phyloP scores from a whole-genome alignment of 1,140 invertebrate species.

The Brachystomella parvula region DNA sequence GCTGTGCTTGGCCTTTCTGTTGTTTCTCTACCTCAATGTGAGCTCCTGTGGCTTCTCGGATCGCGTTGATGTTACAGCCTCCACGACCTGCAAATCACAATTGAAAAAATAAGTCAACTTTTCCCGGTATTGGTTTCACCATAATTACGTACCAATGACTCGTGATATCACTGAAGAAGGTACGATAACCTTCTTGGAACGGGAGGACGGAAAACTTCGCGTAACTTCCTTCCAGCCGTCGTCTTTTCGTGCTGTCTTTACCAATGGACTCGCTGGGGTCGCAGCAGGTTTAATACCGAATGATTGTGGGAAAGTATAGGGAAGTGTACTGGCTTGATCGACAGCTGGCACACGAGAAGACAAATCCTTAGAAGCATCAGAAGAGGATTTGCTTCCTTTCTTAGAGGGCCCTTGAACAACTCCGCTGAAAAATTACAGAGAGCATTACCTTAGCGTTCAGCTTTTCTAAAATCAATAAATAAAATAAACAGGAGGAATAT shows the following conservation, averaged over 20 bases:
- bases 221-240: constrained; percentile 97
- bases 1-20: constrained; percentile 69
- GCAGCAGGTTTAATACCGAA: neutral
- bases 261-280: neutral
- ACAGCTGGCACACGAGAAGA: too few species aligned
- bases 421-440: too few species aligned
- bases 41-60: constrained; percentile 84
- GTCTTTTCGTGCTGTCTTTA: constrained; percentile 63
- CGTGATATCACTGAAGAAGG: constrained; percentile 87
- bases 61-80: constrained; percentile 94
- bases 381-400: neutral
- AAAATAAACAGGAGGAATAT: too few species aligned
- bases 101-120: neutral
- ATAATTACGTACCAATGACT: constrained; percentile 46
- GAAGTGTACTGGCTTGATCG: neutral
- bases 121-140: neutral
- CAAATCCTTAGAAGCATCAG: neutral
- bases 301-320: neutral
- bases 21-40: constrained; percentile 98
- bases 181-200: constrained; percentile 78
- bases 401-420: neutral
- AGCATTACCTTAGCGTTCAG: too few species aligned
- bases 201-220: constrained; percentile 50
- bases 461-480: too few species aligned
- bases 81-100: constrained; percentile 68